Evolutionary conservation across 2,888 invertebrate genomes (phyloP).

Genomic region (Thysanoteuthis rhombus): DNA sequence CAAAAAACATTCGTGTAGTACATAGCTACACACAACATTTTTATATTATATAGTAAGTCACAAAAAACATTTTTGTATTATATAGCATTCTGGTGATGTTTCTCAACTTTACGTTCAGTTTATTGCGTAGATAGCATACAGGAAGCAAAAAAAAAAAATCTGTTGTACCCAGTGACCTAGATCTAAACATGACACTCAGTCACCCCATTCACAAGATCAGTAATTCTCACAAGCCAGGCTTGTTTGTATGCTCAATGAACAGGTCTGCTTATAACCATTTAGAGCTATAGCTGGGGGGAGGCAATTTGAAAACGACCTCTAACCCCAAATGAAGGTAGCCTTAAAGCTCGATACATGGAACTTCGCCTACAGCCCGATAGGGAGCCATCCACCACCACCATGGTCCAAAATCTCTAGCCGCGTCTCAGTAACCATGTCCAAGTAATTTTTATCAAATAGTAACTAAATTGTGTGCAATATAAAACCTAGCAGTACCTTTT

Average conservation of each 20-base stretch:
- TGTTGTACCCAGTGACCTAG: not conserved
- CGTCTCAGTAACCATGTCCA: not conserved
- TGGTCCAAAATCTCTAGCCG: no score
- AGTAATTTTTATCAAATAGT: not conserved
- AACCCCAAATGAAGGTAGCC: no score
- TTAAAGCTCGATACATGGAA: no score
- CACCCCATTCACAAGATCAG: not conserved
- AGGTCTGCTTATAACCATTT: not conserved
- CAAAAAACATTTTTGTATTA: no score
- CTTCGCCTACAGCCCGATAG: no score
- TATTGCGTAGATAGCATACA: not conserved
- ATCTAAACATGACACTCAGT: not conserved
- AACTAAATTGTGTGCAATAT: not conserved
- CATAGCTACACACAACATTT: no score
- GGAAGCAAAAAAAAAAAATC: not conserved
- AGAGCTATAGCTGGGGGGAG: no score
- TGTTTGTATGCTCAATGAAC: not conserved
- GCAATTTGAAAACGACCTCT: no score
- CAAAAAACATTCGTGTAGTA: no score
- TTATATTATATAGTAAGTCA: no score
- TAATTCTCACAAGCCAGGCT: not conserved
- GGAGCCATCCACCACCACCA: no score
- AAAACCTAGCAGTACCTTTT: no score
- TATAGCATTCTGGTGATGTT: not conserved
- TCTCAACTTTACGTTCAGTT: not conserved